phyloP scores from a whole-genome alignment of 2,888 invertebrate species.

The Tetranychus truncatus region DNA sequence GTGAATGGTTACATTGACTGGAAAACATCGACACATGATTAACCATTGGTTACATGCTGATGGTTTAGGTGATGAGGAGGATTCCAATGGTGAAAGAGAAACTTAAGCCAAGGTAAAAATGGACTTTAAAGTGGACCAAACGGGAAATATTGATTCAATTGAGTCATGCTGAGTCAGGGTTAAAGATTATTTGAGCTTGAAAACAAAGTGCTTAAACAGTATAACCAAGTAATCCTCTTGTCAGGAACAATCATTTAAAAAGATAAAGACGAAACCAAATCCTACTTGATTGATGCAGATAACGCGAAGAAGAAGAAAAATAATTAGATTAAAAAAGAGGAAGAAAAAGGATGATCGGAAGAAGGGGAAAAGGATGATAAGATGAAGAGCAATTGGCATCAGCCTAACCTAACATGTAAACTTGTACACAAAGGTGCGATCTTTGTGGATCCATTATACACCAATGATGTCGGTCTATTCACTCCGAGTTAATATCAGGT shows the following conservation, averaged over 20 bases:
- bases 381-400: neutral
- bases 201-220: neutral
- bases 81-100: neutral
- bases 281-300: neutral
- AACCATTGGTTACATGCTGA: neutral
- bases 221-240: neutral
- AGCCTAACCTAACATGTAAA: neutral
- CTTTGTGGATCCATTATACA: neutral
- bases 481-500: neutral
- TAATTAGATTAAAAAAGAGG: neutral
- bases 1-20: neutral
- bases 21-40: neutral
- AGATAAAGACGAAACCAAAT: neutral
- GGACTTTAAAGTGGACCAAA: neutral
- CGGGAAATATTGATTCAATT: neutral
- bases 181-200: neutral
- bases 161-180: neutral
- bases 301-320: neutral
- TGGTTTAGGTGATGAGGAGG: neutral
- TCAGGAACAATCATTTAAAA: slow-evolving; percentile 1
- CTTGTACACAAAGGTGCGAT: neutral
- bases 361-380: neutral
- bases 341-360: neutral
- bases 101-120: neutral
- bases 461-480: neutral